Evolutionary conservation across 64 coral and sea anemone species (phyloP).

Genomic region (Anthopleura sola): DNA sequence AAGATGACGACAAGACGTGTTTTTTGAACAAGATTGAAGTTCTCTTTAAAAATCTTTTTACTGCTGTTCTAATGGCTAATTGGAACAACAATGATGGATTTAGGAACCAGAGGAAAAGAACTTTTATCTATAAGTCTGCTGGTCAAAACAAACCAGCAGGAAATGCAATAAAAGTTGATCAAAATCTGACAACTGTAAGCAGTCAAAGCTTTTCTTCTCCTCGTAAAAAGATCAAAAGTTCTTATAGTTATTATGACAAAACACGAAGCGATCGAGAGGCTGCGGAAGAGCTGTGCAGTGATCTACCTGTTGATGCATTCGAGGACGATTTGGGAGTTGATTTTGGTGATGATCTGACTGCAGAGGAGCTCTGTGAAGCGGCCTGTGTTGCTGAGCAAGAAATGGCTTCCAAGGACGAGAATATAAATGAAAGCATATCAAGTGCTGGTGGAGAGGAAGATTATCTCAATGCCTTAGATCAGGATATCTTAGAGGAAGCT

Average conservation of each 20-base stretch:
- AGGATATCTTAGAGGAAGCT: not conserved
- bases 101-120: constrained; percentile 53
- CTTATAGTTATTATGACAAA: constrained; percentile 27
- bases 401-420: not conserved
- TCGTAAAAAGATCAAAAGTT: constrained; percentile 57
- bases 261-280: constrained; percentile 23
- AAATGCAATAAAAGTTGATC: not conserved
- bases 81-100: constrained; percentile 42
- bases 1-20: not conserved
- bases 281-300: constrained; percentile 47
- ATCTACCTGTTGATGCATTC: constrained; percentile 70
- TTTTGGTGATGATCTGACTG: constrained; percentile 68
- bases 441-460: not conserved
- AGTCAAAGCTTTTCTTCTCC: constrained; percentile 7
- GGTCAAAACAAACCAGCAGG: not conserved
- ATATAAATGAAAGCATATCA: not conserved
- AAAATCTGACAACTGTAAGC: not conserved
- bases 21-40: not conserved
- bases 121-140: constrained; percentile 71
- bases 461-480: not conserved
- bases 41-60: not conserved
- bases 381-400: constrained; percentile 46
- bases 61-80: constrained; percentile 47
- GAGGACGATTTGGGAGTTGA: constrained; percentile 74
- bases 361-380: constrained; percentile 60